These are phyloP conservation scores for Glaucidium brasilianum DNA, from an alignment of 2,113 vertebrate genomes.

Conservation along the genomic window DNA sequence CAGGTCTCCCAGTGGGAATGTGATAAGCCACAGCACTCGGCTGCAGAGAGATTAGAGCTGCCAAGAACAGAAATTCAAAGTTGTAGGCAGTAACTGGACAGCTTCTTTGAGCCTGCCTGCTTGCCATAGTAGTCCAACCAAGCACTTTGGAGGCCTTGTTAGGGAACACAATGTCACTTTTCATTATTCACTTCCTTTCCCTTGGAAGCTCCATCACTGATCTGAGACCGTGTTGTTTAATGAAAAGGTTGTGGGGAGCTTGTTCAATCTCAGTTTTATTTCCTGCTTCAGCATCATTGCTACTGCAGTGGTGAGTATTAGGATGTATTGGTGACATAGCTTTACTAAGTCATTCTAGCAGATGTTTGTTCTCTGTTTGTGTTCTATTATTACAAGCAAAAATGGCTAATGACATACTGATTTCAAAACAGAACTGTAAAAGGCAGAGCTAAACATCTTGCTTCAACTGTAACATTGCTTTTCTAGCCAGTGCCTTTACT, in stretches of 20 bases:
- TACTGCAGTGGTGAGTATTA: accelerated
- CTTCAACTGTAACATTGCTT: neutral
- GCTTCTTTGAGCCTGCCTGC: neutral
- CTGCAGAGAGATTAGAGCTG: neutral
- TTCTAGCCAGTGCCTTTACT: neutral
- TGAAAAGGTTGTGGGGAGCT: neutral
- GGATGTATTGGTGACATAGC: neutral
- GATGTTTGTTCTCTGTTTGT: neutral
- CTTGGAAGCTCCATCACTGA: accelerated
- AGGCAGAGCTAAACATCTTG: neutral
- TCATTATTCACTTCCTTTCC: neutral
- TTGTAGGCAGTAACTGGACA: neutral
- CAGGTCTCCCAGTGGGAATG: neutral
- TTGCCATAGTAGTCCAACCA: neutral
- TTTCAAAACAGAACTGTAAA: neutral
- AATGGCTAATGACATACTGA: neutral
- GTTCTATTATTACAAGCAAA: neutral
- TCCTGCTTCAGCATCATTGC: neutral
- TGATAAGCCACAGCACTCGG: neutral
- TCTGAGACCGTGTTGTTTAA: neutral
- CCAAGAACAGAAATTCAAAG: neutral
- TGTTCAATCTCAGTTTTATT: neutral
- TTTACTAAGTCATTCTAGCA: neutral
- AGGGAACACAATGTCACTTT: neutral
- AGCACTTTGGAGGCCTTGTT: neutral